Conservation (phyloP, 2,113 vertebrate genomes). For the rat (Rattus norvegicus) region GRCr8 NC_086039.1:120878001-120878500, state of each 20-base stretch:
- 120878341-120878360: not conserved
- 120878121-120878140: not conserved
- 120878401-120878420: not conserved
- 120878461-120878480: too few relatives aligned
- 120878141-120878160: not conserved
- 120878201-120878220: slow-evolving; percentile 54
- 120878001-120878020: too few relatives aligned
- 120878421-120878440: not conserved
- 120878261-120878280: not conserved
- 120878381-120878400: not conserved
- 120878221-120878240: not conserved
- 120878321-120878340: not conserved
- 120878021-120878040: too few relatives aligned
- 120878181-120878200: slow-evolving; percentile 77
- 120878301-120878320: not conserved
- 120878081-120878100: not conserved
- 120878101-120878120: not conserved
- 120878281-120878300: not conserved
- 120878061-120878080: not conserved
- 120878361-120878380: not conserved
- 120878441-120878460: too few relatives aligned
- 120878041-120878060: too few relatives aligned
- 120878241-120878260: not conserved
- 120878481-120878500: too few relatives aligned
- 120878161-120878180: slow-evolving; percentile 71